Base-by-base conservation (phyloP, 2,888 invertebrate genomes). In the Leuctra nigra region DNA sequence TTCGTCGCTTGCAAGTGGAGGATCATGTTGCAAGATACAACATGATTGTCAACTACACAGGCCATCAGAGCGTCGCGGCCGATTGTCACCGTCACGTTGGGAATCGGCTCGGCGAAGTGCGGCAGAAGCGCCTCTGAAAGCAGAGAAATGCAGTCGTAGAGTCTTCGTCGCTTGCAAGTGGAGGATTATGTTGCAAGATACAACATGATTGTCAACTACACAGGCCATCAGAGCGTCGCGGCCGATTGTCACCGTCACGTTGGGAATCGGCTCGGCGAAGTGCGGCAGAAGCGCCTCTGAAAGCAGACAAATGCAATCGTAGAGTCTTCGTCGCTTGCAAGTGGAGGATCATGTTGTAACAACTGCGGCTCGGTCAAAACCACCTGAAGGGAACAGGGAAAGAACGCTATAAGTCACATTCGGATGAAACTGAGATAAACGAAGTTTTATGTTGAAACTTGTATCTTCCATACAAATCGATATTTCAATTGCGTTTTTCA, bases 151-250 rank as follows among this genome's bases (percentile, higher is more conserved):
- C 20, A 20, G 18, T 4, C 29, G 11, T 29, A 7, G 7, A 29
- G 29, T 29, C 29, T 11, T 7, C 29, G 11, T 29, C 11, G 6
- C 29, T n/a, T n/a, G n/a, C n/a, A n/a, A n/a, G n/a, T n/a, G n/a
- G n/a, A n/a, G n/a, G n/a, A n/a, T n/a, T n/a, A n/a, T n/a, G n/a
- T n/a, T n/a, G n/a, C n/a, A n/a, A n/a, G n/a, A n/a, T n/a, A n/a
- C n/a, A n/a, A n/a, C n/a, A n/a, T n/a, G n/a, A n/a, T 72, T 70
- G 50, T 71, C 70, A n/a, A 72, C 70, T 16, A 69, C 67, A 59
- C 73, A 73, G 11, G 72, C 68, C 18, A 73, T 63, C 6, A 70
- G 66, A 16, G 71, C 71, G 54, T 73, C 71, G 56, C 70, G 65
- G 1, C 72, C 72, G 20, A 69, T 66, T 16, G 70, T 68, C 48